phyloP scores from a whole-genome alignment of 1,140 invertebrate species.

The Drosophila bocki region DNA sequence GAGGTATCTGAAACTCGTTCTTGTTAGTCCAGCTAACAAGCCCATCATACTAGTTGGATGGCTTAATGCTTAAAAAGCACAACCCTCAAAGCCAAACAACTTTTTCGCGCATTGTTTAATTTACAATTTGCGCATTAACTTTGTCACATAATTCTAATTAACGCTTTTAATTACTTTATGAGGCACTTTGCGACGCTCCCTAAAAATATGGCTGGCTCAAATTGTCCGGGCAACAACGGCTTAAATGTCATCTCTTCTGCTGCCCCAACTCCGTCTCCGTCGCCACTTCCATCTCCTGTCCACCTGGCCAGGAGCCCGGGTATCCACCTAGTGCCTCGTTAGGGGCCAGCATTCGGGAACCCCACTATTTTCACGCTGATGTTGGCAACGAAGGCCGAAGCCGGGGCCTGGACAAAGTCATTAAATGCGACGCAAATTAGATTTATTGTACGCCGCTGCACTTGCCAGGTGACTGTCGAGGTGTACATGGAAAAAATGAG shows the following conservation, averaged over 20 bases:
- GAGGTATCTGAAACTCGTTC: conserved; percentile 1
- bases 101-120: conserved; percentile 74
- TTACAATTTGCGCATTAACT: conserved; percentile 83
- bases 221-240: conserved; percentile 71
- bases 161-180: conserved; percentile 83
- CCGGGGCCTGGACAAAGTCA: conserved; percentile 76
- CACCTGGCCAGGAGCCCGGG: conserved; percentile 28
- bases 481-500: neutral
- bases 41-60: conserved; percentile 9
- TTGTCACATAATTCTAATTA: conserved; percentile 84
- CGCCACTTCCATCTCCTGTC: conserved; percentile 10
- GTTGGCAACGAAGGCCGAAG: conserved; percentile 39
- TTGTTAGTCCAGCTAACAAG: conserved; percentile 12
- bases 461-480: conserved; percentile 60
- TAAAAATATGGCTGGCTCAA: conserved; percentile 79
- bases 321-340: conserved; percentile 69
- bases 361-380: conserved; percentile 65
- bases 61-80: conserved; percentile 13
- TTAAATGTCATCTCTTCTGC: conserved; percentile 68
- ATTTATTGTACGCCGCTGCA: conserved; percentile 83
- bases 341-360: conserved; percentile 46
- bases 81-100: conserved; percentile 32
- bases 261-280: conserved; percentile 7
- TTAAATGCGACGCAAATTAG: conserved; percentile 85
- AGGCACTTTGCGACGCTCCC: conserved; percentile 76